Evolutionary conservation across 2,888 invertebrate genomes (phyloP).

Genomic region (Malthinus flaveolus): DNA sequence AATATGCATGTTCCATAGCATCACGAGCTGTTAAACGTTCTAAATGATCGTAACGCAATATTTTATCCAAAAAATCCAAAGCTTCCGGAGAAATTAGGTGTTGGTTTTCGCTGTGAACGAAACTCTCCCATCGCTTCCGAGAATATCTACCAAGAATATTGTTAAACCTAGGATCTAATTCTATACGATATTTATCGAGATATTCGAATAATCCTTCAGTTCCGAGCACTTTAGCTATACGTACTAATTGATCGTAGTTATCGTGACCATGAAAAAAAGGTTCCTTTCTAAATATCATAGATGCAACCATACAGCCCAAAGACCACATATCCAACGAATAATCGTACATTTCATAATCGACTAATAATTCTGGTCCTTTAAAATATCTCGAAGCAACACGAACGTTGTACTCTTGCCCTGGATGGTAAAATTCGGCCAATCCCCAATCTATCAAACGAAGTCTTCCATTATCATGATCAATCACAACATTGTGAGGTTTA

Average conservation of each 20-base stretch:
- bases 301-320: constrained; percentile 98
- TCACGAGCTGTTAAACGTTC: constrained; percentile 97
- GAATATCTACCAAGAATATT: constrained; percentile 99
- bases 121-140: constrained; percentile 98
- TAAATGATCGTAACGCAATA: constrained; percentile 98
- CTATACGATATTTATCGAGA: constrained; percentile 99
- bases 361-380: constrained; percentile 97
- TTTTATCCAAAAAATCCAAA: constrained; percentile 97
- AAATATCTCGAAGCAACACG: constrained; percentile 99
- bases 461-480: constrained; percentile 99
- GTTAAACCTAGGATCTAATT: constrained; percentile 98
- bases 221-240: constrained; percentile 99
- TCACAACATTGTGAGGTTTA: constrained; percentile 99
- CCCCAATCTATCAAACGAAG: constrained; percentile 99
- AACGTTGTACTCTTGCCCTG: constrained; percentile 99
- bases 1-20: constrained; percentile 99
- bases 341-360: constrained; percentile 99
- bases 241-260: constrained; percentile 98
- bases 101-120: constrained; percentile 98
- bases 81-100: constrained; percentile 98
- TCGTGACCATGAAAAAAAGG: constrained; percentile 99
- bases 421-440: constrained; percentile 99
- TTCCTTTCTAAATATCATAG: constrained; percentile 99
- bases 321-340: constrained; percentile 99
- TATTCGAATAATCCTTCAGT: constrained; percentile 99